Conservation (phyloP, 2,888 invertebrate species). For the Metellina segmentata region DNA sequence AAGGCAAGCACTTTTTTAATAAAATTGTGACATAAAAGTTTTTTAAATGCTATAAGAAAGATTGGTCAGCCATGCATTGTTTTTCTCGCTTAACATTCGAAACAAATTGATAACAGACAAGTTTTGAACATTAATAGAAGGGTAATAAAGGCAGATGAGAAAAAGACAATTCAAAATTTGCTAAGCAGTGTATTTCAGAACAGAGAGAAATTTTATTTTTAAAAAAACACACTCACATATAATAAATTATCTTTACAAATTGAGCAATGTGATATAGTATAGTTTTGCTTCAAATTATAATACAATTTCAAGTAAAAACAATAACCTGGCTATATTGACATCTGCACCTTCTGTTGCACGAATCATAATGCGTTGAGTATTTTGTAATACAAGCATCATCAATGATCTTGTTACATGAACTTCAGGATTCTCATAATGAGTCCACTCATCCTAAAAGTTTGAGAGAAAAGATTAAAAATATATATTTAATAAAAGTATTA, state of each 20-base stretch:
- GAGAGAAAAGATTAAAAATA: not conserved
- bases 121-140: not conserved
- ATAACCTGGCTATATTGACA: slow-evolving; percentile 79
- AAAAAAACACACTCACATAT: not conserved
- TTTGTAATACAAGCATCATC: slow-evolving; percentile 94
- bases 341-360: slow-evolving; percentile 86
- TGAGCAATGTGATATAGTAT: not conserved
- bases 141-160: not conserved
- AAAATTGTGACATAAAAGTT: not conserved
- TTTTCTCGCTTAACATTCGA: no score
- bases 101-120: no score
- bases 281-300: not conserved
- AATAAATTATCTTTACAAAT: not conserved
- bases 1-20: not conserved
- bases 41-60: not conserved
- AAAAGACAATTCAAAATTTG: not conserved
- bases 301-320: not conserved
- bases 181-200: not conserved
- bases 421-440: slow-evolving; percentile 84
- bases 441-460: slow-evolving; percentile 85
- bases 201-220: not conserved
- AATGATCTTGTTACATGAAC: slow-evolving; percentile 86
- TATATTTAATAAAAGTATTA: not conserved
- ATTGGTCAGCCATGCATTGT: not conserved
- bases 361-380: slow-evolving; percentile 89